Conservation (phyloP, 2,113 vertebrate species). For the Daubentonia madagascariensis region DNA sequence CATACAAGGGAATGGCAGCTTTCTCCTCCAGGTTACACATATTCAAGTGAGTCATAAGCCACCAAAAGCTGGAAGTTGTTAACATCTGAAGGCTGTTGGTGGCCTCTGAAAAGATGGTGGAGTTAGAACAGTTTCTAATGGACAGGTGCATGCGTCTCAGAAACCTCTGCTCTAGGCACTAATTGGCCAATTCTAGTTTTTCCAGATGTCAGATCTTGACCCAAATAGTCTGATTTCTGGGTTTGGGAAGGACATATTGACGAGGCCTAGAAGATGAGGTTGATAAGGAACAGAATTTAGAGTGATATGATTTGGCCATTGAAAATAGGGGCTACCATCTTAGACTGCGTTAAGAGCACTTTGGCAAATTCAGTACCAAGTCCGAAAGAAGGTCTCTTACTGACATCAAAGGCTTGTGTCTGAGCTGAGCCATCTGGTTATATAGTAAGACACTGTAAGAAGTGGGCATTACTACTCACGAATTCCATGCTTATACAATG, state of each 20-base stretch:
- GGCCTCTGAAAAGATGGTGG: conserved; percentile 27
- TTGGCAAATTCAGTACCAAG: not conserved
- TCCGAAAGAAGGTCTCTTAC: not conserved
- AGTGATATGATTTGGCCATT: not conserved
- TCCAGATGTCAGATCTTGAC: conserved; percentile 15
- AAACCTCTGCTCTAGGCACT: not conserved
- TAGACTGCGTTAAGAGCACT: not conserved
- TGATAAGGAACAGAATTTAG: not conserved
- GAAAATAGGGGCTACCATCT: not conserved
- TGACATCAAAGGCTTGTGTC: not conserved
- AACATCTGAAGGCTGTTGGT: conserved; percentile 55
- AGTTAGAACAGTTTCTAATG: not conserved
- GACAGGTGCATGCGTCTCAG: conserved; percentile 55
- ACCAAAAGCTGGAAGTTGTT: conserved; percentile 65
- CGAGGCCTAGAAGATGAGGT: not conserved
- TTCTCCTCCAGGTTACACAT: conserved; percentile 55
- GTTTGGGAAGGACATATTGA: conserved; percentile 29
- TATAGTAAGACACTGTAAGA: not conserved
- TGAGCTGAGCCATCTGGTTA: not conserved
- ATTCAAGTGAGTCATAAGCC: conserved; percentile 36
- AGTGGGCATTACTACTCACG: not conserved
- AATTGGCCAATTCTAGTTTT: not conserved
- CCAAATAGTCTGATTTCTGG: not conserved
- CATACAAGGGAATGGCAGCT: not conserved
- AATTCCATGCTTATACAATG: not conserved